phyloP scores from a whole-genome alignment of 2,113 vertebrate species.

The Alexandromys fortis region DNA sequence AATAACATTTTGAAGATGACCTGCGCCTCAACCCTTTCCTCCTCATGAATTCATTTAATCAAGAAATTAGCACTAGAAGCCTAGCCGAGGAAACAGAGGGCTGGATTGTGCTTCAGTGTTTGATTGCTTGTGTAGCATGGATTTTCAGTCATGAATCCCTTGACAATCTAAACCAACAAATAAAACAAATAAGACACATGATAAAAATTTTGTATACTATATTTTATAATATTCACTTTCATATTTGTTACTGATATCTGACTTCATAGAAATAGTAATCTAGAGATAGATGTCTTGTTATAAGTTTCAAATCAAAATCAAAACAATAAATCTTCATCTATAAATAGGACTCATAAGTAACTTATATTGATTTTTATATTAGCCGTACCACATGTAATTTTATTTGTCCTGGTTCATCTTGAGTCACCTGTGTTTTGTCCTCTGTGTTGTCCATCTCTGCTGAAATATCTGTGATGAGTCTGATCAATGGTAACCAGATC shows the following conservation, averaged over 20 bases:
- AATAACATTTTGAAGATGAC: background rate
- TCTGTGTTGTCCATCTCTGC: background rate
- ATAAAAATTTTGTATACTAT: background rate
- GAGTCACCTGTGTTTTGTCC: background rate
- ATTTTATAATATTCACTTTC: background rate
- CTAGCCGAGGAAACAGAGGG: accelerated
- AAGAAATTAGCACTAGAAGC: background rate
- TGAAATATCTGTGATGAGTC: background rate
- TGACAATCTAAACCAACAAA: background rate
- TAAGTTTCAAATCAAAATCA: background rate
- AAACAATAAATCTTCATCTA: background rate
- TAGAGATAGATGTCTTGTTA: background rate
- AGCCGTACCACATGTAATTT: background rate
- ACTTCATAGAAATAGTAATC: background rate
- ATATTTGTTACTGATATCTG: background rate
- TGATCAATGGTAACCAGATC: background rate
- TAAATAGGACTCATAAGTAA: background rate
- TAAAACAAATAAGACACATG: background rate
- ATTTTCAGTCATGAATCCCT: background rate
- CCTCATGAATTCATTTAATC: background rate
- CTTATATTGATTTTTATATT: background rate
- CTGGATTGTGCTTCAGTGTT: background rate
- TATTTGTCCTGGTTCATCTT: background rate
- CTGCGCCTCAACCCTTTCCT: background rate
- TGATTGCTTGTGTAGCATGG: background rate